Conservation (phyloP, 2,888 invertebrate genomes). For the Pterostichus madidus region DNA sequence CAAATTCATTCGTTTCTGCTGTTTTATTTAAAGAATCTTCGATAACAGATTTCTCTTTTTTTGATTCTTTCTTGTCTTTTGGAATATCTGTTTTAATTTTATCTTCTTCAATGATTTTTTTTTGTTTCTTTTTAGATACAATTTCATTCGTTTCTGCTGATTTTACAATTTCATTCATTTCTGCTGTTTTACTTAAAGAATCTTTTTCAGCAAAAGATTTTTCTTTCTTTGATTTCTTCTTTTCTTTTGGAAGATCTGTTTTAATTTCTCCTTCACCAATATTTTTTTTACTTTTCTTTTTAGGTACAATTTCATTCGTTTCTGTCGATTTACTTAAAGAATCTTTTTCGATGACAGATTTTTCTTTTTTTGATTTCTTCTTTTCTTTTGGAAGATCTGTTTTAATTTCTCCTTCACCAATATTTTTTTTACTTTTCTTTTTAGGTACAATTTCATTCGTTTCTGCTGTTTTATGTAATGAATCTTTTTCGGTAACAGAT, state of each 20-base stretch:
- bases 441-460: constrained; percentile 22
- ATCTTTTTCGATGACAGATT: no score
- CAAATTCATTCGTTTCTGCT: neutral
- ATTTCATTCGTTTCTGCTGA: neutral
- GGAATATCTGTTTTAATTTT: neutral
- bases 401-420: neutral
- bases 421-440: neutral
- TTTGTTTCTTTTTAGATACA: neutral
- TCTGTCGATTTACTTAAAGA: neutral
- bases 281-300: neutral
- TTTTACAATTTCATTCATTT: neutral
- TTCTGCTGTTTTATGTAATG: neutral
- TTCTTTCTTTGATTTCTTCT: neutral
- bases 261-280: constrained; percentile 7
- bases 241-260: neutral
- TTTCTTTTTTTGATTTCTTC: constrained; percentile 1
- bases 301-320: neutral
- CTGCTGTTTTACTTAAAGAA: neutral
- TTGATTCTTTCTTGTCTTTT: constrained; percentile 15
- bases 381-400: constrained; percentile 27
- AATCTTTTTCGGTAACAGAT: no score
- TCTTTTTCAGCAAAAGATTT: no score
- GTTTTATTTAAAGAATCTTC: neutral
- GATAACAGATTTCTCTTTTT: no score
- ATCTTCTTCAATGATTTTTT: constrained; percentile 14